Percentiles rank a stretch among this genome's conserved stretches.
Conservation (phyloP, 2,888 invertebrate genomes). For the Idaea dimidiata region DNA sequence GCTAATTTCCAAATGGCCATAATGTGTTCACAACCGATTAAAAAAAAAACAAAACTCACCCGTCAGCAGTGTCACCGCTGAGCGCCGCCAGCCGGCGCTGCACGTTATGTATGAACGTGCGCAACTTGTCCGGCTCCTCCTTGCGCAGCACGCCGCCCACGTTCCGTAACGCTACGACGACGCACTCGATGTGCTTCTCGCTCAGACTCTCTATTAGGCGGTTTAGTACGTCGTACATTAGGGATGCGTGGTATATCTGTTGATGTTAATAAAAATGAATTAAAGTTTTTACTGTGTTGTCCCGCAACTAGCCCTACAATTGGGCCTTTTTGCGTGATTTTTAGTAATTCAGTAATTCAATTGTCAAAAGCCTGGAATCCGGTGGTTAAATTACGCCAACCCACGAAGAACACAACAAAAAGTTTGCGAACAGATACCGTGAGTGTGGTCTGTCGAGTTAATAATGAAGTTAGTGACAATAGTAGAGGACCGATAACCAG, state of each 20-base stretch:
- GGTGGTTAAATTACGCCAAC: too few species aligned
- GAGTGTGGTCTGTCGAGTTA: too few species aligned
- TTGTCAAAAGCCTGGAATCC: too few species aligned
- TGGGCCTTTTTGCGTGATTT: background rate
- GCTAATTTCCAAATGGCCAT: too few species aligned
- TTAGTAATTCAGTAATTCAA: too few species aligned
- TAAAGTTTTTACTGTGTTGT: background rate
- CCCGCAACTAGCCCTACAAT: background rate
- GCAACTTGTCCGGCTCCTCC: slow-evolving; percentile 91
- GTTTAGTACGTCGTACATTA: slow-evolving; percentile 90
- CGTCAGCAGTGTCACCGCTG: slow-evolving; percentile 47
- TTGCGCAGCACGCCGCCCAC: slow-evolving; percentile 93
- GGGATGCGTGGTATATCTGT: slow-evolving; percentile 87
- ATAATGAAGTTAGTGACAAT: too few species aligned
- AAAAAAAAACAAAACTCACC: too few species aligned
- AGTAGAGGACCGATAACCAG: too few species aligned
- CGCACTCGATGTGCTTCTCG: slow-evolving; percentile 92
- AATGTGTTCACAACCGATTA: too few species aligned
- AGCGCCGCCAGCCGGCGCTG: slow-evolving; percentile 80
- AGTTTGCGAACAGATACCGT: too few species aligned
- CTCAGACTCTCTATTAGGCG: slow-evolving; percentile 81
- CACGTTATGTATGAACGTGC: slow-evolving; percentile 85
- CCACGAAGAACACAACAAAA: too few species aligned
- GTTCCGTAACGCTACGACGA: slow-evolving; percentile 87
- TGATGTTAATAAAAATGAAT: slow-evolving; percentile 17